Base-by-base conservation (phyloP, 1,140 invertebrate genomes). In the Whitmania pigra region DNA sequence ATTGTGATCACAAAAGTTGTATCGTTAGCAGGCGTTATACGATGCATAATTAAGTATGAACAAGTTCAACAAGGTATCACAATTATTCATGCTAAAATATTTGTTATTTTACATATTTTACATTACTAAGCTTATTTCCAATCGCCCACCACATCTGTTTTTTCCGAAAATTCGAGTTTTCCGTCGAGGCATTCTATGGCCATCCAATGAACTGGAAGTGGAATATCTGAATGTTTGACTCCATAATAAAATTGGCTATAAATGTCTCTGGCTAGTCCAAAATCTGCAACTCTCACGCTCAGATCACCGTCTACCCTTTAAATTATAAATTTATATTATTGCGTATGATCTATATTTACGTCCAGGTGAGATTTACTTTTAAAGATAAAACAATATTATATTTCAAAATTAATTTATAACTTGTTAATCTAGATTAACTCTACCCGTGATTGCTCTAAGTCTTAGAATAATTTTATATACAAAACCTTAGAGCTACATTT, bases 211-310 rank as follows among this genome's bases (percentile, higher is more conserved):
- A 78, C 75, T 4, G 78, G 78, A 0, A 79, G 69, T n/a, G 71
- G 76, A n/a, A 72, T 53, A 11, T 69, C 53, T 49, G n/a, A 31
- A 20, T 71, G 20, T 49, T 54, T 17, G 6, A 55, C 27, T 18
- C 68, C 20, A 73, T 81, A 81, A 71, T 81, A 82, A 55, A 77
- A 73, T 25, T 75, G 74, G 60, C 81, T 76, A 68, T 79, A 78
- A 17, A 82, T 75, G 40, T 79, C 77, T 6, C 80, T 71, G 15
- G 79, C 77, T 22, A 81, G 71, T 18, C 80, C 80, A 75, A 81
- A 81, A 72, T 81, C 80, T 15, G 78, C 77, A 13, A 82, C 78
- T 74, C 79, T 81, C 20, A 80, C 78, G 18, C 54, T 72, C 11
- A 75, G 40, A 53, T 77, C 69, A 27, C 73, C 72, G 57, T 77